Evolutionary conservation across 2,888 invertebrate species (phyloP), one percentile per base, ranked within the genome.

Genomic region (Lacanobia oleracea): DNA sequence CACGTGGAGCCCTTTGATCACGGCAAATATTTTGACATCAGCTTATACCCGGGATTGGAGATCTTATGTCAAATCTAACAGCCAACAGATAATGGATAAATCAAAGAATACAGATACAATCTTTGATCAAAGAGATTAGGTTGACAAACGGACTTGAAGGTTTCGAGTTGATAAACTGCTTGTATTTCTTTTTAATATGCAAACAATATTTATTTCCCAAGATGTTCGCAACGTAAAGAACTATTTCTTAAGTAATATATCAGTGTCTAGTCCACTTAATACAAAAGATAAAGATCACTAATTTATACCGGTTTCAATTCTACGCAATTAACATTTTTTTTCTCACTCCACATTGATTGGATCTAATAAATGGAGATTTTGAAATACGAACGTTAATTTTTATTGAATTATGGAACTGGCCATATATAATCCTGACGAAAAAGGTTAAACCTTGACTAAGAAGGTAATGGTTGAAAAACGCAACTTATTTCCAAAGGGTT

Each of bases 401-500:
- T 67, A 78, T 81, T 77, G 53, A 81, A 70, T 62, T 70, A 70
- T 61, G 23, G 56, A 62, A 48, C 51, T 74, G 45, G 75, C 3
- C 56, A 57, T 43, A 63, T 64, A 53, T 9, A 64, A 50, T 21
- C 12, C 40, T 60, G 75, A 51, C 1, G 18, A 18, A 10, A 27
- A 64, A 33, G 18, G 51, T 64, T 43, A 12, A 37, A 61, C 37
- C 1, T 37, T 63, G 54, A 59, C 14, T 57, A 53, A 1, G 16
- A 48, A 48, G 48, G 33, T 57, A 14, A 53, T 77, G 63, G 59
- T 64, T 40, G 84, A 89, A 86, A 79, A 89, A 90, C 82, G 91
- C 77, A 88, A 91, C 87, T 88, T 91, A 91, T 89, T 91, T 85
- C 91, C 88, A 89, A 92, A 92, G 91, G 90, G 91, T 92, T 91